Base-by-base conservation (phyloP, 2,888 invertebrate species). In the Drosophila lacicola region DNA sequence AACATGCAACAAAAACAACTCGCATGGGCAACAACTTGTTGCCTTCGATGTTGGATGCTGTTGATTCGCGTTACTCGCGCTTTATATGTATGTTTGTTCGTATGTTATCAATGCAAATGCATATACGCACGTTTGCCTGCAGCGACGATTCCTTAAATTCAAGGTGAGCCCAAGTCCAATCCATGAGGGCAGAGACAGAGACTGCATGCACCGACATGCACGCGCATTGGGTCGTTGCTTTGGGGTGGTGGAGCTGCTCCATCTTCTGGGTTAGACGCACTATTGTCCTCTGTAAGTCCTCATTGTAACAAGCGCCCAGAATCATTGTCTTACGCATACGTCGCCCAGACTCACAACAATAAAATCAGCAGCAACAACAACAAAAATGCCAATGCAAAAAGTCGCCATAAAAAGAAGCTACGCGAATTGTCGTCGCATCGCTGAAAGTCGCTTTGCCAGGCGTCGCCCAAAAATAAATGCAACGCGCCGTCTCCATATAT, bases 201-300 rank as follows among this genome's bases (percentile, higher is more conserved):
- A 29, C 10, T 9, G 14, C 45, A 46, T 9, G 14, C 45, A 46
- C 2, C 37, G 42, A 49, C 21, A 53, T 3, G 39, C 58, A 41
- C 39, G 55, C 29, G 60, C 60, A 49, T 54, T 51, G 61, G 54
- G 57, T 44, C 37, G 25, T 34, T 21, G 49, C 34, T 44, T 70
- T 80, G 73, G 73, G 79, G 76, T 72, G 79, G 74, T 72, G 76
- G 53, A 56, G 75, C 62, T 64, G 65, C 54, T 60, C 49, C 42
- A 64, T 46, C 42, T 42, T 33, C n/a, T 33, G 57, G 85, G 79
- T 91, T 91, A 91, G 91, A 91, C 91, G 91, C 91, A 91, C 91
- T 91, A 91, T 91, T 92, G 92, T 91, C 92, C 91, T 91, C 92
- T 91, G 90, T 70, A 91, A 91, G 91, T 91, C 91, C 91, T 91